Percentiles rank a stretch among this genome's conserved stretches.
Evolutionary conservation across 2,113 vertebrate genomes (phyloP).

Genomic region (Neolamprologus sp.): DNA sequence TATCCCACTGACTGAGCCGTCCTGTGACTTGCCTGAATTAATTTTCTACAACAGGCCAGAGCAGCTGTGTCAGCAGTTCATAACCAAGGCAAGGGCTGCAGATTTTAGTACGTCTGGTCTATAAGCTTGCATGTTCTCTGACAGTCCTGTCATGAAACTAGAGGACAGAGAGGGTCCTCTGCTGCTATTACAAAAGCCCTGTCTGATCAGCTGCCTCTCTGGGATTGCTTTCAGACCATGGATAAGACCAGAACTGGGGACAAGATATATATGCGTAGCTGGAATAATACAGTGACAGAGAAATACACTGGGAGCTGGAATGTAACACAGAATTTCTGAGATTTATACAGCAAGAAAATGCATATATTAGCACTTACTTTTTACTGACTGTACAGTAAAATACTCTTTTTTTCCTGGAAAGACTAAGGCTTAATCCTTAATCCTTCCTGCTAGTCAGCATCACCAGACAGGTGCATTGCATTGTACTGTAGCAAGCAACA

Average conservation of each 20-base stretch:
- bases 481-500: constrained; percentile 5
- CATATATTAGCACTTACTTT: not conserved
- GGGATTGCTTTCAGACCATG: constrained; percentile 7
- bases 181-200: constrained; percentile 26
- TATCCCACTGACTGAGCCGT: constrained; percentile 63
- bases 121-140: constrained; percentile 30
- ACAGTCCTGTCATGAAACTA: constrained; percentile 50
- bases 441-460: not conserved
- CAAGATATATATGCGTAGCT: not conserved
- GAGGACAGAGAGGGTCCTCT: constrained; percentile 38
- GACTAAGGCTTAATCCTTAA: not conserved
- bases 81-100: constrained; percentile 36
- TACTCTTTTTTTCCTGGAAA: constrained; percentile 7
- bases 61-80: constrained; percentile 71
- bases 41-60: constrained; percentile 67
- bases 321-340: not conserved
- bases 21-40: constrained; percentile 68
- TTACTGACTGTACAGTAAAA: not conserved
- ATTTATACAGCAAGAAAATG: not conserved
- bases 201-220: constrained; percentile 47
- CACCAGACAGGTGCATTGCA: constrained; percentile 20
- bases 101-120: constrained; percentile 52
- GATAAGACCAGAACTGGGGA: not conserved
- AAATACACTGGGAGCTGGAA: not conserved
- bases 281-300: not conserved